Percentiles rank a stretch among this genome's conserved stretches.
These are phyloP conservation scores for Xestobium rufovillosum DNA, from an alignment of 2,888 invertebrate species.

Conservation along the genomic window DNA sequence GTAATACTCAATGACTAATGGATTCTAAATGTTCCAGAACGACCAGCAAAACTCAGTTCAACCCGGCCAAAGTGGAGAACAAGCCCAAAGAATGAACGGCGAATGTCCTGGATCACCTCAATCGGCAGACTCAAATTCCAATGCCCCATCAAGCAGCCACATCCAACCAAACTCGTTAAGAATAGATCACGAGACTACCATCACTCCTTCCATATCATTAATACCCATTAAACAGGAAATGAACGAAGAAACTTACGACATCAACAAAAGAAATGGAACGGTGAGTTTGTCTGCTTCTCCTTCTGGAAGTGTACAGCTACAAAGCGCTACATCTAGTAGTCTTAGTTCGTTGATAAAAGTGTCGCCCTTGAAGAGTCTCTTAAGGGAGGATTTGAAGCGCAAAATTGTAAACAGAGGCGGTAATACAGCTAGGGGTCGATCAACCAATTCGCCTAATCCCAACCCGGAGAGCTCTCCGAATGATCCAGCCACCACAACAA, in stretches of 20 bases:
- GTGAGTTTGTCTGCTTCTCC: slow-evolving; percentile 36
- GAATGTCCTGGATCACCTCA: slow-evolving; percentile 73
- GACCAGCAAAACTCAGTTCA: slow-evolving; percentile 35
- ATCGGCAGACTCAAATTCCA: slow-evolving; percentile 70
- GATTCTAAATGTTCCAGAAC: slow-evolving; percentile 33
- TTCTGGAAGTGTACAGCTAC: slow-evolving; percentile 36
- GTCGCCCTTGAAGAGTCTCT: slow-evolving; percentile 75
- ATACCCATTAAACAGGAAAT: slow-evolving; percentile 76
- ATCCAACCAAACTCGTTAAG: slow-evolving; percentile 39
- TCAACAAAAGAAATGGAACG: slow-evolving; percentile 38
- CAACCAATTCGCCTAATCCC: slow-evolving; percentile 40
- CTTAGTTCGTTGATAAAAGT: slow-evolving; percentile 74
- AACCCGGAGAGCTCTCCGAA: slow-evolving; percentile 44
- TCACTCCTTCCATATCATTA: slow-evolving; percentile 77
- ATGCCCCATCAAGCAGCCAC: slow-evolving; percentile 65
- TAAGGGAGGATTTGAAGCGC: slow-evolving; percentile 76
- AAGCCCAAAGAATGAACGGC: slow-evolving; percentile 52
- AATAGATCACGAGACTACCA: slow-evolving; percentile 49
- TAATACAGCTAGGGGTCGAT: slow-evolving; percentile 42
- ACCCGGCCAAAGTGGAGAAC: slow-evolving; percentile 36
- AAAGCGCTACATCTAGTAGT: slow-evolving; percentile 58
- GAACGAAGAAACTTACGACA: slow-evolving; percentile 45
- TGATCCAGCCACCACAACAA: slow-evolving; percentile 46
- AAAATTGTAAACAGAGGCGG: slow-evolving; percentile 64
- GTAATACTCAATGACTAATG: too few relatives aligned